phyloP scores from a whole-genome alignment of 2,888 invertebrate species.

The Dendrolimus pini region DNA sequence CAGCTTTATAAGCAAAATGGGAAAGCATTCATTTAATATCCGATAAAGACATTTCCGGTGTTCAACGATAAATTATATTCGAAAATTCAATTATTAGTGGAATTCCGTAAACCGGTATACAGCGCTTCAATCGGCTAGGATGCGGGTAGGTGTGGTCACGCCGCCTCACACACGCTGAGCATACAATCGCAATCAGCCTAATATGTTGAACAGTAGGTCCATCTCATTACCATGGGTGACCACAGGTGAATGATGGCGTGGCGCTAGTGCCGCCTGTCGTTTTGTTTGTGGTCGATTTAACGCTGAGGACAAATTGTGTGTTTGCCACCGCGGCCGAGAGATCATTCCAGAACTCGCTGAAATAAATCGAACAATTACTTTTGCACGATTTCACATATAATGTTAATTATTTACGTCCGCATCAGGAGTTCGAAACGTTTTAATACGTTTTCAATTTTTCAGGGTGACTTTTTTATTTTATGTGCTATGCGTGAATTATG shows the following conservation, averaged over 20 bases:
- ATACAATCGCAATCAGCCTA: constrained; percentile 71
- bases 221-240: constrained; percentile 74
- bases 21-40: background rate
- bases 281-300: constrained; percentile 76
- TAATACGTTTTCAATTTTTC: too few species aligned
- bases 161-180: constrained; percentile 35
- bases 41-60: constrained; percentile 12
- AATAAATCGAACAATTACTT: constrained; percentile 36
- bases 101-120: constrained; percentile 10
- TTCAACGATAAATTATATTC: constrained; percentile 7
- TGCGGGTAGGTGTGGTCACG: constrained; percentile 41
- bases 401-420: too few species aligned
- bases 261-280: constrained; percentile 51
- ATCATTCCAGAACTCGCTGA: constrained; percentile 55
- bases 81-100: constrained; percentile 19
- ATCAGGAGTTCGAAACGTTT: too few species aligned
- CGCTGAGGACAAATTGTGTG: constrained; percentile 72
- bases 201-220: constrained; percentile 71
- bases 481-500: too few species aligned
- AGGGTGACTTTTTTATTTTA: too few species aligned
- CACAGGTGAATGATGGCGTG: constrained; percentile 73
- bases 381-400: background rate
- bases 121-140: constrained; percentile 42
- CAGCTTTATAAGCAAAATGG: too few species aligned
- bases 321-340: constrained; percentile 63